phyloP scores from a whole-genome alignment of 2,797 vertebrate species.

The Pangasius djambal region DNA sequence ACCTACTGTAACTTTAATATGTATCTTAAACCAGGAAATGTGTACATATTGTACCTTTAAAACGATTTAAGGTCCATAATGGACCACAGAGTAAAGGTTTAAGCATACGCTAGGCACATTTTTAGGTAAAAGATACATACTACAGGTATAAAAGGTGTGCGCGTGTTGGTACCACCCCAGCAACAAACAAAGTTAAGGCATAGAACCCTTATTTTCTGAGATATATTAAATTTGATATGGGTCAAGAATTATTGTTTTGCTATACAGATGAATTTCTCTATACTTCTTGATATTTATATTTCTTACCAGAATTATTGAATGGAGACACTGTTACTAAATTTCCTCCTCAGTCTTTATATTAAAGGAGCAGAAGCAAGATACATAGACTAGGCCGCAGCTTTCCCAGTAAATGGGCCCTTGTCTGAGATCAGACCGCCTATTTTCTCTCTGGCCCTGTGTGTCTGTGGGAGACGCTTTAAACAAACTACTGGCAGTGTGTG shows the following conservation, averaged over 20 bases:
- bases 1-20: not conserved
- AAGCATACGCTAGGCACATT: not conserved
- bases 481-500: slow-evolving; percentile 47
- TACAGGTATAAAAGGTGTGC: not conserved
- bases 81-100: not conserved
- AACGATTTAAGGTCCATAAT: not conserved
- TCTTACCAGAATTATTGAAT: not conserved
- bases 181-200: not conserved
- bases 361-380: not conserved
- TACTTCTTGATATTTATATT: not conserved
- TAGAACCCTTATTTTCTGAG: not conserved
- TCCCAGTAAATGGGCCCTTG: slow-evolving; percentile 47
- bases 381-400: slow-evolving; percentile 4
- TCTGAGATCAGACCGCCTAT: slow-evolving; percentile 45
- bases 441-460: slow-evolving; percentile 46
- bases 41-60: not conserved
- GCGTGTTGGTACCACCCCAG: not conserved
- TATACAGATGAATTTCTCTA: not conserved
- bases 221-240: not conserved
- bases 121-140: not conserved
- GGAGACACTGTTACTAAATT: not conserved
- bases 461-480: slow-evolving; percentile 62
- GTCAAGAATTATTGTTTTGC: not conserved
- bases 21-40: not conserved
- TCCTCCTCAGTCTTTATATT: not conserved